These are phyloP conservation scores for Paradoxurus hermaphroditus DNA, from an alignment of 2,113 vertebrate genomes.

Conservation along the genomic window DNA sequence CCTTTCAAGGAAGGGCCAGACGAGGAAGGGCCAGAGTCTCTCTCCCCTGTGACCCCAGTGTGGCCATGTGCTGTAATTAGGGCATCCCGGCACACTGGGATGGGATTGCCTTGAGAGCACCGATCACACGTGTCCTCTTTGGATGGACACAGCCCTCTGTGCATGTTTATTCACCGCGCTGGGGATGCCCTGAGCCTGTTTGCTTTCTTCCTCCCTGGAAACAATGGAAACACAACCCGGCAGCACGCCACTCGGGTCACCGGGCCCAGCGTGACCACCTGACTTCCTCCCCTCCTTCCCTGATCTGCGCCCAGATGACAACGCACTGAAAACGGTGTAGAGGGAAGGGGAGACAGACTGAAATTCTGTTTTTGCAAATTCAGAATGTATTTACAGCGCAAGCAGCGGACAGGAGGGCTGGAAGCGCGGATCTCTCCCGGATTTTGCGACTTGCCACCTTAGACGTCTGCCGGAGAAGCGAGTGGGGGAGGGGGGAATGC, in stretches of 20 bases:
- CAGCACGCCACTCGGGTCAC: background rate
- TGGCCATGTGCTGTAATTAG: fast-evolving
- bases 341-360: background rate
- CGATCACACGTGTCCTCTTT: background rate
- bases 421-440: fast-evolving
- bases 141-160: background rate
- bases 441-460: background rate
- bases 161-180: background rate
- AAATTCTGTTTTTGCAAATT: background rate
- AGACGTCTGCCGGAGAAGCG: background rate
- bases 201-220: background rate
- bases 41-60: fast-evolving
- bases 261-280: fast-evolving
- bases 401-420: background rate
- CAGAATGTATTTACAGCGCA: fast-evolving
- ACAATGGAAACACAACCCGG: fast-evolving
- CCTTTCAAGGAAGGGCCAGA: background rate
- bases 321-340: background rate
- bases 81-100: background rate
- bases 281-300: background rate
- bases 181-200: fast-evolving
- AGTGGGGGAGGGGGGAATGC: background rate
- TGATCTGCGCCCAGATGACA: background rate
- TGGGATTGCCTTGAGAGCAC: fast-evolving
- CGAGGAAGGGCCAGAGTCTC: too few species aligned